Conservation (phyloP, 2,113 vertebrate genomes). For the Periophthalmus modestus region DNA sequence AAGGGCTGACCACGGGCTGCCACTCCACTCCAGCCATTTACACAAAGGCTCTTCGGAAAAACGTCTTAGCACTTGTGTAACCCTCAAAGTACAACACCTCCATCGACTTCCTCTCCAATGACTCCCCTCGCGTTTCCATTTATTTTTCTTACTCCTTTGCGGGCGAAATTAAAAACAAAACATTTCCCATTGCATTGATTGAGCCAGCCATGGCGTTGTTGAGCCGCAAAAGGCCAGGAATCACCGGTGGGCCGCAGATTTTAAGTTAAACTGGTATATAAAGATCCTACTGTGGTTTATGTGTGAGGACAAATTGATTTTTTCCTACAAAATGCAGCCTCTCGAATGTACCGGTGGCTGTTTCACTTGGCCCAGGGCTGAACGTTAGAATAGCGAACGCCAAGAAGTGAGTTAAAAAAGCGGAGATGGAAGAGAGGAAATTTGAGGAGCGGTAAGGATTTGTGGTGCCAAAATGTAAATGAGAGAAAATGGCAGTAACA, state of each 20-base stretch:
- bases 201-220: slow-evolving; percentile 14
- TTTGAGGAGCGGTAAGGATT: slow-evolving; percentile 6
- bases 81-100: slow-evolving; percentile 26
- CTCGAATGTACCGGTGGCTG: slow-evolving; percentile 23
- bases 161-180: slow-evolving; percentile 50
- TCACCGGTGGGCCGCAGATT: slow-evolving; percentile 25
- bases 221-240: slow-evolving; percentile 18
- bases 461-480: slow-evolving; percentile 15
- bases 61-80: slow-evolving; percentile 42
- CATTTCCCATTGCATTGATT: slow-evolving; percentile 16
- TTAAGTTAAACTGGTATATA: slow-evolving; percentile 43
- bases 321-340: slow-evolving; percentile 62
- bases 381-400: slow-evolving; percentile 20
- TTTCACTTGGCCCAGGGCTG: slow-evolving; percentile 40
- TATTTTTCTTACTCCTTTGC: slow-evolving; percentile 37
- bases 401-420: slow-evolving; percentile 19
- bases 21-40: slow-evolving; percentile 27
- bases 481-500: slow-evolving; percentile 5
- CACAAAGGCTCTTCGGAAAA: slow-evolving; percentile 36
- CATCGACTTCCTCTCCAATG: slow-evolving; percentile 33
- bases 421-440: slow-evolving; percentile 8
- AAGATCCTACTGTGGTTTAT: slow-evolving; percentile 54
- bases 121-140: slow-evolving; percentile 27
- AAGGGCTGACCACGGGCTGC: slow-evolving; percentile 25
- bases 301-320: slow-evolving; percentile 56